Evolutionary conservation across 2,113 vertebrate genomes (phyloP).

Genomic region (Coreoperca whiteheadi): DNA sequence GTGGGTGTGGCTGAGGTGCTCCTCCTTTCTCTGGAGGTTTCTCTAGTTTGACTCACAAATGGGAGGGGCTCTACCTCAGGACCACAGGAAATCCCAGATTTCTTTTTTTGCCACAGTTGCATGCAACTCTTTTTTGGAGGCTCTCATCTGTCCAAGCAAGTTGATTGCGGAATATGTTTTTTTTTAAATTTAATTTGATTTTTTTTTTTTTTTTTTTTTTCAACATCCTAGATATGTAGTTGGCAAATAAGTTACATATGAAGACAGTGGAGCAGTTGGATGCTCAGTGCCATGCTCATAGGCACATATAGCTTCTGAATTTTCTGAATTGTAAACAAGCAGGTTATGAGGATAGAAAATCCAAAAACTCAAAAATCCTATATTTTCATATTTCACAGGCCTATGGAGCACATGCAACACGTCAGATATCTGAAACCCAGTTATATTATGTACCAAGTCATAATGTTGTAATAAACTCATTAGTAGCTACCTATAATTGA

Average conservation of each 20-base stretch:
- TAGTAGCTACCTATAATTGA: neutral
- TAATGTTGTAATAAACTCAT: neutral
- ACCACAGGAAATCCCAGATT: slow-evolving; percentile 53
- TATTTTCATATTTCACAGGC: neutral
- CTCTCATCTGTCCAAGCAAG: neutral
- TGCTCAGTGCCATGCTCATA: neutral
- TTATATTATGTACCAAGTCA: neutral
- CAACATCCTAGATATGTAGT: neutral
- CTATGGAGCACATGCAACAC: neutral
- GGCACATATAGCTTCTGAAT: neutral
- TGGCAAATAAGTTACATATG: neutral
- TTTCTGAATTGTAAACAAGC: neutral
- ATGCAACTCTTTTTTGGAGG: neutral
- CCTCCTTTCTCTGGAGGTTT: slow-evolving; percentile 59
- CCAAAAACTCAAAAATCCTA: neutral
- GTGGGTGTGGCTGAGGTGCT: slow-evolving; percentile 76
- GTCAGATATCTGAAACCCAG: neutral
- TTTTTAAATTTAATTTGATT: too few species aligned
- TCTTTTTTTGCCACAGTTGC: slow-evolving; percentile 14
- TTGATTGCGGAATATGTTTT: neutral
- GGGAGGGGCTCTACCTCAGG: slow-evolving; percentile 40
- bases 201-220: slow-evolving; percentile 5
- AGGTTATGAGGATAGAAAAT: neutral
- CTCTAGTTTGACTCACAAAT: slow-evolving; percentile 61
- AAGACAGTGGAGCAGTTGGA: neutral